Percentiles rank a stretch among this genome's conserved stretches.
Conservation (phyloP, 1,140 invertebrate species). For the Platyura marginata region DNA sequence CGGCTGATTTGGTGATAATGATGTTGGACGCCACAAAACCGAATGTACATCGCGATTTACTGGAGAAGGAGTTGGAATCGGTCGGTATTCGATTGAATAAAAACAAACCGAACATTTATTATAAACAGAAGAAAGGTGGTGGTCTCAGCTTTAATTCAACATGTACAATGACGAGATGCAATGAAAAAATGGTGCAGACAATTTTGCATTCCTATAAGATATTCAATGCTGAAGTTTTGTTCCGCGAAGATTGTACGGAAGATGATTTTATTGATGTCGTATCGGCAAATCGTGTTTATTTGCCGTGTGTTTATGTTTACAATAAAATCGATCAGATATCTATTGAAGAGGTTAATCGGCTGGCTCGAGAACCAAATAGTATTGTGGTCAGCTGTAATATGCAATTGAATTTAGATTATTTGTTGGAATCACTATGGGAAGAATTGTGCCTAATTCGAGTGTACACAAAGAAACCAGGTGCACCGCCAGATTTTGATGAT, state of each 20-base stretch:
- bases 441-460: constrained; percentile 85
- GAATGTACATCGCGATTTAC: constrained; percentile 74
- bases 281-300: constrained; percentile 88
- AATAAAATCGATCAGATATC: constrained; percentile 99
- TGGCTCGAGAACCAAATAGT: constrained; percentile 76
- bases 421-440: constrained; percentile 88
- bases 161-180: constrained; percentile 78
- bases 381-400: constrained; percentile 99
- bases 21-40: constrained; percentile 97
- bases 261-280: constrained; percentile 99
- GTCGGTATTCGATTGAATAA: constrained; percentile 94
- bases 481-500: constrained; percentile 89
- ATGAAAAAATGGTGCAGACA: constrained; percentile 96
- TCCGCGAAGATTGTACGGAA: constrained; percentile 86
- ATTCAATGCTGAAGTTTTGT: constrained; percentile 95
- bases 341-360: constrained; percentile 93
- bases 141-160: constrained; percentile 98
- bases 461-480: constrained; percentile 97
- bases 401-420: constrained; percentile 94
- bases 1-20: constrained; percentile 93
- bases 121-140: constrained; percentile 95
- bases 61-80: constrained; percentile 88
- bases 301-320: constrained; percentile 95
- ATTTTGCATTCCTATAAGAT: constrained; percentile 99
- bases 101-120: constrained; percentile 91